Percentiles rank a stretch among this genome's conserved stretches.
phyloP scores from a whole-genome alignment of 1,140 invertebrate species.

The Drosophila pachea region DNA sequence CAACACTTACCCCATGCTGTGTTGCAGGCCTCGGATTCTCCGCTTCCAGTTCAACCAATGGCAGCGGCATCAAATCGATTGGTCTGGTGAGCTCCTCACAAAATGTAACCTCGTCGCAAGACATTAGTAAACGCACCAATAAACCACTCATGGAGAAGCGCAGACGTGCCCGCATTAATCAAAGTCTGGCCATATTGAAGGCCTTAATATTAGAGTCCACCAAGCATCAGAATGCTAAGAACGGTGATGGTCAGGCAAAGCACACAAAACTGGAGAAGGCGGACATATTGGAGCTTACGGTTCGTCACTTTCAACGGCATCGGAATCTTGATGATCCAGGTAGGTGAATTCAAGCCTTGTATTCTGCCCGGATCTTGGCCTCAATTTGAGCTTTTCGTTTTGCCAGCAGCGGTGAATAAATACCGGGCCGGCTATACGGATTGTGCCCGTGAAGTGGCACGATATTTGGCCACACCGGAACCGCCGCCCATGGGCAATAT shows the following conservation, averaged over 20 bases:
- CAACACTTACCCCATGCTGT: not conserved
- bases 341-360: slow-evolving; percentile 66
- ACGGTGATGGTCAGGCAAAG: slow-evolving; percentile 84
- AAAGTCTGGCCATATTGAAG: slow-evolving; percentile 91
- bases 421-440: slow-evolving; percentile 88
- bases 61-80: slow-evolving; percentile 73
- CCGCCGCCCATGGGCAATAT: slow-evolving; percentile 82
- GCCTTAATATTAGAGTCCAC: slow-evolving; percentile 86
- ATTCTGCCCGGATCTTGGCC: not conserved
- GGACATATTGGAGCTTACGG: slow-evolving; percentile 94
- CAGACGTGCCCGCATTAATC: slow-evolving; percentile 92
- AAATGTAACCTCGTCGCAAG: slow-evolving; percentile 77
- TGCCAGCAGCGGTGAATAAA: slow-evolving; percentile 80
- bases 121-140: slow-evolving; percentile 83
- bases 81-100: slow-evolving; percentile 75
- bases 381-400: not conserved
- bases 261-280: slow-evolving; percentile 94
- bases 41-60: slow-evolving; percentile 68
- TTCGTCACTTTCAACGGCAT: slow-evolving; percentile 89
- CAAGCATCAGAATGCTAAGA: slow-evolving; percentile 79
- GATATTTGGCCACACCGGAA: slow-evolving; percentile 84
- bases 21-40: slow-evolving; percentile 67
- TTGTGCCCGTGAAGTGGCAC: slow-evolving; percentile 87
- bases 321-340: slow-evolving; percentile 83
- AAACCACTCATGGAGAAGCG: slow-evolving; percentile 96